Evolutionary conservation across 1,140 invertebrate genomes (phyloP).

Genomic region (Temnothorax curvispinosus): DNA sequence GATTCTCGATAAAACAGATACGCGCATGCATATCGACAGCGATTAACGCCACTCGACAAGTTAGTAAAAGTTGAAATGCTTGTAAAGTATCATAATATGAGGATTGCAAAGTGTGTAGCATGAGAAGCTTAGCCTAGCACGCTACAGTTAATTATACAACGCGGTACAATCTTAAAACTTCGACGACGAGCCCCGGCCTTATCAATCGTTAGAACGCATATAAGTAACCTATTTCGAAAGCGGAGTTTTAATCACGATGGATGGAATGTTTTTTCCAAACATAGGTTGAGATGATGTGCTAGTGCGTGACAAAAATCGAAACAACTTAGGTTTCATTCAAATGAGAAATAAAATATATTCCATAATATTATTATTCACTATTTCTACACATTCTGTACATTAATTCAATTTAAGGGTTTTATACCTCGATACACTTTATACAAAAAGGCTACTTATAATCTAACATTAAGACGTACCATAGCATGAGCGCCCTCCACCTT

Average conservation of each 20-base stretch:
- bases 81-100: conserved; percentile 57
- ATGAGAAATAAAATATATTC: conserved; percentile 86
- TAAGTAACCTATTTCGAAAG: conserved; percentile 69
- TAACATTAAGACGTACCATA: conserved; percentile 86
- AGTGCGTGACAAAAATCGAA: conserved; percentile 80
- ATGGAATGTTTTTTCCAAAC: conserved; percentile 78
- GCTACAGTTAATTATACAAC: conserved; percentile 57
- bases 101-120: conserved; percentile 28
- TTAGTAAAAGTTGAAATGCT: conserved; percentile 47
- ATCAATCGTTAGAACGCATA: conserved; percentile 66
- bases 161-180: conserved; percentile 57
- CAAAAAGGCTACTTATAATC: conserved; percentile 87
- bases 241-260: conserved; percentile 74
- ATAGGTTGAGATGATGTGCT: conserved; percentile 72
- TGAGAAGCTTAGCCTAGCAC: conserved; percentile 56
- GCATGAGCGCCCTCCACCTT: conserved; percentile 83
- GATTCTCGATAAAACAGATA: conserved; percentile 64
- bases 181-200: conserved; percentile 55
- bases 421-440: conserved; percentile 87
- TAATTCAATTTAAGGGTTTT: conserved; percentile 86
- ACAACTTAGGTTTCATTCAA: conserved; percentile 84
- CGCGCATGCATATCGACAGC: conserved; percentile 67
- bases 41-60: conserved; percentile 62
- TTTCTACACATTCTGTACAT: conserved; percentile 87
- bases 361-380: conserved; percentile 87